These are phyloP conservation scores for Phortica okadai DNA, from an alignment of 2,888 invertebrate species.

Conservation along the genomic window DNA sequence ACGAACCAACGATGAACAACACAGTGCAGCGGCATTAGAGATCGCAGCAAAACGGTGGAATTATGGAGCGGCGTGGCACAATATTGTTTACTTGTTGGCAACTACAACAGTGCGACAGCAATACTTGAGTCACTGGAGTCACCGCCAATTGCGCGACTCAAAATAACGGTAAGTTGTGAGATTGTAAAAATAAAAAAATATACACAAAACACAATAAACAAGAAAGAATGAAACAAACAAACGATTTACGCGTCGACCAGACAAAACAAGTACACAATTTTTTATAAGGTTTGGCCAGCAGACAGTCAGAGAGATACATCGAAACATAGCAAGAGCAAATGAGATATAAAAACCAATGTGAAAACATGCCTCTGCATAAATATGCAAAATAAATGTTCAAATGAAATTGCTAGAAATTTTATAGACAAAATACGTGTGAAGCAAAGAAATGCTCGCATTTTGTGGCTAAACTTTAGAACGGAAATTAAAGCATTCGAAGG, in stretches of 20 bases:
- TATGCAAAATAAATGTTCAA: slow-evolving; percentile 46
- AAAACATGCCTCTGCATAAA: slow-evolving; percentile 46
- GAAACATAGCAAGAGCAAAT: slow-evolving; percentile 15
- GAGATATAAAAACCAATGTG: slow-evolving; percentile 20
- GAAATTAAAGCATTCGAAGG: slow-evolving; percentile 1
- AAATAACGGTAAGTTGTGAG: slow-evolving; percentile 73
- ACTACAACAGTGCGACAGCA: slow-evolving; percentile 76
- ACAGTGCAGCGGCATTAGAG: slow-evolving; percentile 74
- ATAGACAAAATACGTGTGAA: slow-evolving; percentile 52
- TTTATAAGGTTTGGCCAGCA: not conserved
- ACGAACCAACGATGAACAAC: slow-evolving; percentile 18
- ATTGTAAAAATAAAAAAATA: slow-evolving; percentile 21
- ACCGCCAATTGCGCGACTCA: slow-evolving; percentile 75
- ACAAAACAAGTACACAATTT: slow-evolving; percentile 25
- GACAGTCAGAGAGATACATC: not conserved
- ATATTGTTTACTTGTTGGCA: slow-evolving; percentile 76
- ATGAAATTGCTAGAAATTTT: slow-evolving; percentile 50
- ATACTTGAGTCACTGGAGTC: slow-evolving; percentile 76
- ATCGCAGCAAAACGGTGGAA: slow-evolving; percentile 75
- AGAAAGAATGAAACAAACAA: not conserved
- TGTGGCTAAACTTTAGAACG: slow-evolving; percentile 8
- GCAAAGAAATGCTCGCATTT: slow-evolving; percentile 45
- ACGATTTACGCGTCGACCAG: slow-evolving; percentile 13
- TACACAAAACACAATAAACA: slow-evolving; percentile 25
- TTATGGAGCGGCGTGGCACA: slow-evolving; percentile 76